Conservation (phyloP, 2,113 vertebrate genomes). For the Empidonax traillii region DNA sequence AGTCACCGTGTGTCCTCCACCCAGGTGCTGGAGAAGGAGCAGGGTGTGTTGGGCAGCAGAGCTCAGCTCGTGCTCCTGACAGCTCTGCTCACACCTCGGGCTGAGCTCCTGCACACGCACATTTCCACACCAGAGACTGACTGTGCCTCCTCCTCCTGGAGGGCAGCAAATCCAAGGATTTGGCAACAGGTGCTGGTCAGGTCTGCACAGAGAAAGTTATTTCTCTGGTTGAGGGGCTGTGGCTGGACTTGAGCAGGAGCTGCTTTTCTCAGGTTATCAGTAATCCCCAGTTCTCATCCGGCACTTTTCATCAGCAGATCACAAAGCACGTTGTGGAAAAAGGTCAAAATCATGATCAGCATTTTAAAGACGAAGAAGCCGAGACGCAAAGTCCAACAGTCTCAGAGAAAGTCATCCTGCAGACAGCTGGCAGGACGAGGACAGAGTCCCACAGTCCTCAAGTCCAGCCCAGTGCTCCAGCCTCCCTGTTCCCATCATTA, state of each 20-base stretch:
- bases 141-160: not conserved
- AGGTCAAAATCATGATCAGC: not conserved
- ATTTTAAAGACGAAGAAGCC: not conserved
- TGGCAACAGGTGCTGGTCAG: not conserved
- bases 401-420: not conserved
- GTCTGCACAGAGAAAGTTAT: not conserved
- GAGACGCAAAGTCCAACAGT: not conserved
- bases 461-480: not conserved
- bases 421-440: not conserved
- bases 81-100: fast-evolving
- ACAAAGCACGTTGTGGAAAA: not conserved
- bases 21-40: not conserved
- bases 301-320: not conserved
- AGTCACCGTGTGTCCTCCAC: not conserved
- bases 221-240: not conserved
- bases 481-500: not conserved
- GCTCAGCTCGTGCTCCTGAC: not conserved
- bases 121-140: not conserved
- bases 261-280: not conserved
- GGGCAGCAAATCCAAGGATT: not conserved
- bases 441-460: not conserved
- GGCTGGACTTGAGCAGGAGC: not conserved
- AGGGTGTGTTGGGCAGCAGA: not conserved
- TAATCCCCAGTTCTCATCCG: not conserved
- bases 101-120: not conserved